Conservation (phyloP, 2,113 vertebrate species). For the Thymallus thymallus region DNA sequence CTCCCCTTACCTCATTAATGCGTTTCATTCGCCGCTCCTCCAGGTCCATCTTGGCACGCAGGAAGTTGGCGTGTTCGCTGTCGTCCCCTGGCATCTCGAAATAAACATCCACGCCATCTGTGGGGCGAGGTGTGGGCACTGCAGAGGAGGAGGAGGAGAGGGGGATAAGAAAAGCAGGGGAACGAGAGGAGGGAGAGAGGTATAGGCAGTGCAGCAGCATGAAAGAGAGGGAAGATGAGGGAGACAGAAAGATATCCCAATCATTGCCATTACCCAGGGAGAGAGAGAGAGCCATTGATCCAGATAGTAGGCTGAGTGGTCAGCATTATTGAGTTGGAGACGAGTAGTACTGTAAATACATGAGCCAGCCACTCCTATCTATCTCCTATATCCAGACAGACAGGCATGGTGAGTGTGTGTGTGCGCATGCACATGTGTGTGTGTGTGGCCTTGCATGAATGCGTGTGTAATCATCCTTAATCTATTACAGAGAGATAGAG, state of each 20-base stretch:
- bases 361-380: neutral
- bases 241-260: neutral
- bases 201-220: neutral
- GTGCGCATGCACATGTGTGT: slow-evolving; percentile 5
- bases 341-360: neutral
- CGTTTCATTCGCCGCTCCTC: slow-evolving; percentile 88
- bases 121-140: slow-evolving; percentile 80
- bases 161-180: no score
- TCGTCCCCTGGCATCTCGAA: slow-evolving; percentile 88
- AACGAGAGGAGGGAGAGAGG: neutral
- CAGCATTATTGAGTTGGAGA: slow-evolving; percentile 17
- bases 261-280: neutral
- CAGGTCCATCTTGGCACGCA: slow-evolving; percentile 87
- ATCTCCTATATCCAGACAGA: slow-evolving; percentile 3
- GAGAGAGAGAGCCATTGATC: slow-evolving; percentile 7
- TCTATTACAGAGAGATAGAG: neutral
- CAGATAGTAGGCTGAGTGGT: slow-evolving; percentile 6
- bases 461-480: neutral
- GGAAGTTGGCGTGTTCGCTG: slow-evolving; percentile 87
- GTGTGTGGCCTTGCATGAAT: neutral
- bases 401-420: neutral
- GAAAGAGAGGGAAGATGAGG: neutral
- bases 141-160: slow-evolving; percentile 13
- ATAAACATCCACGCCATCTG: slow-evolving; percentile 89
- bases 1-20: slow-evolving; percentile 83